Evolutionary conservation across 2,113 vertebrate species (phyloP), one percentile per base, ranked within the genome.

Genomic region (Periophthalmus modestus): DNA sequence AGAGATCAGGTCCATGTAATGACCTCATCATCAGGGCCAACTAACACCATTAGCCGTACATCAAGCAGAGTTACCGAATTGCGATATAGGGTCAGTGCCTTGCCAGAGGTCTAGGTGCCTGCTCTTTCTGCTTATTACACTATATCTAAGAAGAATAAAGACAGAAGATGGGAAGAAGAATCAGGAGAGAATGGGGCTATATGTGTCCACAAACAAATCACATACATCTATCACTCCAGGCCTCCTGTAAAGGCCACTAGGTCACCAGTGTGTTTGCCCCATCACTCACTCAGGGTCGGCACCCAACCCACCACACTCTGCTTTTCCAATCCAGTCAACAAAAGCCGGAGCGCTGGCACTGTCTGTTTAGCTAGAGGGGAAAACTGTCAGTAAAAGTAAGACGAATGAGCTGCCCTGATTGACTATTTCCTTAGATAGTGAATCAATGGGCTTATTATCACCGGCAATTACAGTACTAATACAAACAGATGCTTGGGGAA

Each of bases 401-500:
- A 97, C 92, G 92, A 94, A 97, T 96, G 95, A 86, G 91, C 92
- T 92, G 89, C 92, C 93, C 93, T 94, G 90, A 94, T 93, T 93
- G 95, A 95, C 95, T 95, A 95, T 93, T 95, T 95, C 95, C 94
- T 96, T 92, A 95, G 93, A 94, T 94, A 93, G 93, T 92, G 92
- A 95, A 96, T 95, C 95, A 96, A 94, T 94, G 95, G 94, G 89
- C 94, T 95, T 94, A 96, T 96, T 96, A 96, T 96, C 93, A 93
- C 94, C 94, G 86, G 91, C 93, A 96, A 96, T 96, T 96, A 95
- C 92, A 94, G 90, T 92, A 93, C 94, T 95, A 94, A 95, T 95
- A 94, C 95, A 96, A 96, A 95, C 95, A 97, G 95, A 96, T 96
- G 95, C 90, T 95, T 77, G 72, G 84, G 88, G 91, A 91, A 86